Conservation (phyloP, 2,797 vertebrate species). For the Urocyon cinereoargenteus region DNA sequence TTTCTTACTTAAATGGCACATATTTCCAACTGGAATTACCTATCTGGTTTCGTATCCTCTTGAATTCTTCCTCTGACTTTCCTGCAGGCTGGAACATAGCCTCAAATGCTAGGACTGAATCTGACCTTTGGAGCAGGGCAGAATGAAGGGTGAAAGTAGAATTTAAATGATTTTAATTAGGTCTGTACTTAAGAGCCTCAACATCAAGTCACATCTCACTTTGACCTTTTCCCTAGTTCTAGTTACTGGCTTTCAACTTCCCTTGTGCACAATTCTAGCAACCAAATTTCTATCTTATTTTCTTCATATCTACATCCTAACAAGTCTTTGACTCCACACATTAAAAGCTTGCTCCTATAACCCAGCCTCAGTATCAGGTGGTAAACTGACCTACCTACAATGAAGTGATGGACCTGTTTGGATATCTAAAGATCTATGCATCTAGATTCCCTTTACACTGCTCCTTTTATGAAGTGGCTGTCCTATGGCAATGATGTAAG, state of each 20-base stretch:
- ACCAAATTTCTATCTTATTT: slow-evolving; percentile 22
- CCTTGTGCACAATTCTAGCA: neutral
- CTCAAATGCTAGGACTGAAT: neutral
- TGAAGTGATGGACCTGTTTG: neutral
- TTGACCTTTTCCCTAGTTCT: neutral
- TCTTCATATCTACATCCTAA: neutral
- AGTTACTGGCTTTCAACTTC: neutral
- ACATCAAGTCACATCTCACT: neutral
- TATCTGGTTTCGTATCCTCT: neutral
- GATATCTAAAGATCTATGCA: neutral
- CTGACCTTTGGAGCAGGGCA: neutral
- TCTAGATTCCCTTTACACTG: neutral
- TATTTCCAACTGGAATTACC: neutral
- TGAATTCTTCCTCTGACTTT: neutral
- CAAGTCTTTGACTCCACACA: neutral
- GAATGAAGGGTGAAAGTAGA: neutral
- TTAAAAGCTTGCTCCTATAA: neutral
- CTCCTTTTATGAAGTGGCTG: neutral
- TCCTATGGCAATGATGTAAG: neutral
- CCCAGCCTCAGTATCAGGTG: neutral
- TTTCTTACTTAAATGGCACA: slow-evolving; percentile 35
- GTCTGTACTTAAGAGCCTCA: neutral
- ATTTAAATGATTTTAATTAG: neutral
- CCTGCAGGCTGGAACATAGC: neutral
- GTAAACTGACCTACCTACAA: neutral